phyloP scores from a whole-genome alignment of 2,113 vertebrate species.

The Pogonocichla stellata region DNA sequence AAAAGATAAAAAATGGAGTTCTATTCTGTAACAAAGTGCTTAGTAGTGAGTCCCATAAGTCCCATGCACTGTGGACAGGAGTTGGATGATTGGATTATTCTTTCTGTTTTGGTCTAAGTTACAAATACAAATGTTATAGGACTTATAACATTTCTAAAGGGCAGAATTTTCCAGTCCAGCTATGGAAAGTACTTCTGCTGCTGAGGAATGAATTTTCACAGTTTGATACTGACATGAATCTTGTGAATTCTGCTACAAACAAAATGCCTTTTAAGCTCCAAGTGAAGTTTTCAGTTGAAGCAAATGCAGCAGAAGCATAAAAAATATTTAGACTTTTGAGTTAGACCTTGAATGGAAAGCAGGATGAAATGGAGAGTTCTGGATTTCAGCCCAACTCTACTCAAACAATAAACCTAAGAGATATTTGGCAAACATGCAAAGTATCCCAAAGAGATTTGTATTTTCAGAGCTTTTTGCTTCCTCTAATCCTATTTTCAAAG shows the following conservation, averaged over 20 bases:
- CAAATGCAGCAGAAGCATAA: neutral
- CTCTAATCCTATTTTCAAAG: neutral
- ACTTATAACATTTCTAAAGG: neutral
- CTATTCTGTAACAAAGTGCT: neutral
- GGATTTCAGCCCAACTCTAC: neutral
- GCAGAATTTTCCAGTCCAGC: neutral
- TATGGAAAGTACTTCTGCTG: neutral
- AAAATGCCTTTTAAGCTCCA: neutral
- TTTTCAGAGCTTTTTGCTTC: neutral
- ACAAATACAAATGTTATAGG: neutral
- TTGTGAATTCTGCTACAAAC: neutral
- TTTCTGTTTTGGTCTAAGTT: neutral
- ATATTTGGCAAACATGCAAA: neutral
- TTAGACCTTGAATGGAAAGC: neutral
- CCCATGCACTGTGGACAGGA: neutral
- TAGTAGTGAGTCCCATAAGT: neutral
- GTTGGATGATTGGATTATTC: neutral
- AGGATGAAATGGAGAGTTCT: neutral
- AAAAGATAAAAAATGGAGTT: neutral
- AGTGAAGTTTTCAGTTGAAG: neutral
- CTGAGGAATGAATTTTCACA: neutral
- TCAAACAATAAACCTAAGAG: neutral
- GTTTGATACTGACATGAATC: neutral
- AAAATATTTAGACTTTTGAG: neutral
- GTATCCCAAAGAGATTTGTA: neutral